These are phyloP conservation scores for Phenganax stokvisi DNA, from an alignment of 92 coral and sea anemone genomes.

Conservation along the genomic window DNA sequence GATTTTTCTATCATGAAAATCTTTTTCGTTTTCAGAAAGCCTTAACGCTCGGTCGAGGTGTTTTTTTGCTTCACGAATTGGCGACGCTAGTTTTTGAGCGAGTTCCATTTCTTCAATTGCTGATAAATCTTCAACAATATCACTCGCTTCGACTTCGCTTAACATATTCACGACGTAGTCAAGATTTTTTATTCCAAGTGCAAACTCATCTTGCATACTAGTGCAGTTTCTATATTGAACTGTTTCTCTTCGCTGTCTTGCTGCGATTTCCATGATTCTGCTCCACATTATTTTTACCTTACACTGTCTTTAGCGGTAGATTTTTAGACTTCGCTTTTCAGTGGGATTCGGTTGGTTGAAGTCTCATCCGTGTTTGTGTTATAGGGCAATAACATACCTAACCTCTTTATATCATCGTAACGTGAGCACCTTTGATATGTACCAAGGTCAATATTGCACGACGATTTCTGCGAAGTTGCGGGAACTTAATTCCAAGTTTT, in stretches of 20 bases:
- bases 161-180: constrained; percentile 17
- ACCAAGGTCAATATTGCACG: too few relatives aligned
- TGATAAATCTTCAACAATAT: not conserved
- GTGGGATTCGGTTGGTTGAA: too few relatives aligned
- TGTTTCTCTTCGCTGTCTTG: not conserved
- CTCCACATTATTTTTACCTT: not conserved
- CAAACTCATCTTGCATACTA: constrained; percentile 2
- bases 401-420: too few relatives aligned
- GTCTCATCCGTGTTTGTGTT: too few relatives aligned
- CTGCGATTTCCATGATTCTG: not conserved
- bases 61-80: constrained; percentile 26
- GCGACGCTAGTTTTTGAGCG: not conserved
- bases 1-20: not conserved
- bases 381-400: too few relatives aligned
- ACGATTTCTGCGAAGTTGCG: too few relatives aligned
- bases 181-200: constrained; percentile 10
- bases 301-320: too few relatives aligned
- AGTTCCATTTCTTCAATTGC: not conserved
- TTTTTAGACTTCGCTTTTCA: too few relatives aligned
- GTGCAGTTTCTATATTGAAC: too few relatives aligned
- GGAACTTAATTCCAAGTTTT: too few relatives aligned
- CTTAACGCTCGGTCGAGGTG: not conserved
- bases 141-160: not conserved
- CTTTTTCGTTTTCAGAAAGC: constrained; percentile 14
- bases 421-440: too few relatives aligned